These are phyloP conservation scores for Erpornis zantholeuca DNA, from an alignment of 2,113 vertebrate genomes.

Conservation along the genomic window DNA sequence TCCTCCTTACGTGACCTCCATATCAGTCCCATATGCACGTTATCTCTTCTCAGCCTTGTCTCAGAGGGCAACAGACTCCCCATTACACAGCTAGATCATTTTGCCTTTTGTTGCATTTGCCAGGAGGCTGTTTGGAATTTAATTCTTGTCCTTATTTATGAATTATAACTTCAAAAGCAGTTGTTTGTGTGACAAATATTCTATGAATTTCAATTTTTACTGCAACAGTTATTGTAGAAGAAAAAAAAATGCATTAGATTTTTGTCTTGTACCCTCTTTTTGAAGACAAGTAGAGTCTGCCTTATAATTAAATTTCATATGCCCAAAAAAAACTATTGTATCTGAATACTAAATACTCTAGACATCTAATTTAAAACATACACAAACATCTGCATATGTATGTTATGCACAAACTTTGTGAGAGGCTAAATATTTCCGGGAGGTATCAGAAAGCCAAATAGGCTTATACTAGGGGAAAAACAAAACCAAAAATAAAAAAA, in stretches of 20 bases:
- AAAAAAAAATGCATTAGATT: background rate
- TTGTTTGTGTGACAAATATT: constrained; percentile 40
- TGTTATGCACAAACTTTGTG: background rate
- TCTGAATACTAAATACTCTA: background rate
- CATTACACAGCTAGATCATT: constrained; percentile 33
- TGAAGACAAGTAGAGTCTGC: constrained; percentile 1
- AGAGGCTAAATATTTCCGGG: background rate
- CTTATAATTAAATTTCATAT: background rate
- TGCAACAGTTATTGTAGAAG: background rate
- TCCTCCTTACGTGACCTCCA: constrained; percentile 43
- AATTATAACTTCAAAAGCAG: constrained; percentile 38
- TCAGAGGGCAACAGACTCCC: background rate
- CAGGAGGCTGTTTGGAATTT: constrained; percentile 50
- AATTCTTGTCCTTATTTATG: constrained; percentile 51
- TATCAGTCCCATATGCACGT: constrained; percentile 35
- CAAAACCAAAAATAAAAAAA: background rate
- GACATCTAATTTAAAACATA: background rate
- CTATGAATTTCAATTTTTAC: constrained; percentile 43
- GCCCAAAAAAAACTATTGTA: background rate
- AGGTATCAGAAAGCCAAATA: background rate
- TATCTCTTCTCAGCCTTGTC: constrained; percentile 36
- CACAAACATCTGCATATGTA: background rate
- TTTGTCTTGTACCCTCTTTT: background rate
- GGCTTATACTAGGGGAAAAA: background rate
- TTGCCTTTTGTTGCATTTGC: constrained; percentile 47